These are phyloP conservation scores for Norana najaformis DNA, from an alignment of 2,888 invertebrate genomes.

Conservation along the genomic window DNA sequence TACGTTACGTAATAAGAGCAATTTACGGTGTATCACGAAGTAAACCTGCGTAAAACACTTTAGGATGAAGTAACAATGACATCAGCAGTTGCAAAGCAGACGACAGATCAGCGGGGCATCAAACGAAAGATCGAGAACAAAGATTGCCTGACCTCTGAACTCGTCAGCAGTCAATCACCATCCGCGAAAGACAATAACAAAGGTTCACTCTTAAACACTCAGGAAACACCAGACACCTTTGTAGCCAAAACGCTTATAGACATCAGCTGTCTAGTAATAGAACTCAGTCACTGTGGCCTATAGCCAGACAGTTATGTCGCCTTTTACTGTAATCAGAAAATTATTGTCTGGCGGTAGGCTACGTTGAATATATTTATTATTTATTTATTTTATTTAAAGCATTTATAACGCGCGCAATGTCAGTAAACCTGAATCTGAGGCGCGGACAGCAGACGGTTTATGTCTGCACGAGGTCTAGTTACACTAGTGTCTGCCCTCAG, in stretches of 20 bases:
- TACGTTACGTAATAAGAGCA: not conserved
- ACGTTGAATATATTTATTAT: no score
- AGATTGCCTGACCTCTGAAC: not conserved
- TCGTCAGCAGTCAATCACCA: not conserved
- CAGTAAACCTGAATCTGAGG: no score
- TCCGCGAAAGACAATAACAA: not conserved
- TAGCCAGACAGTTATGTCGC: no score
- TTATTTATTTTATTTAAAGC: no score
- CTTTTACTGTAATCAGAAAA: no score
- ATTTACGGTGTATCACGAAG: not conserved
- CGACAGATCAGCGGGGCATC: not conserved
- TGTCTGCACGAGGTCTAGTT: no score
- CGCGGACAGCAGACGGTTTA: no score
- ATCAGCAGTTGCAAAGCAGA: not conserved
- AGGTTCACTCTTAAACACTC: not conserved
- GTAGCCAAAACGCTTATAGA: not conserved
- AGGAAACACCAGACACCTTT: not conserved
- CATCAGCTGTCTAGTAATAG: no score
- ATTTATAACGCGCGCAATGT: no score
- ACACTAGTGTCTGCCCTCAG: no score
- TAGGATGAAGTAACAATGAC: conserved; percentile 2
- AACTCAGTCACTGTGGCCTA: no score
- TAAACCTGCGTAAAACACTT: not conserved
- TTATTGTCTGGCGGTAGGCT: no score
- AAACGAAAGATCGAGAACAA: not conserved